phyloP scores from a whole-genome alignment of 2,113 vertebrate genomes.

The Salminus brasiliensis region DNA sequence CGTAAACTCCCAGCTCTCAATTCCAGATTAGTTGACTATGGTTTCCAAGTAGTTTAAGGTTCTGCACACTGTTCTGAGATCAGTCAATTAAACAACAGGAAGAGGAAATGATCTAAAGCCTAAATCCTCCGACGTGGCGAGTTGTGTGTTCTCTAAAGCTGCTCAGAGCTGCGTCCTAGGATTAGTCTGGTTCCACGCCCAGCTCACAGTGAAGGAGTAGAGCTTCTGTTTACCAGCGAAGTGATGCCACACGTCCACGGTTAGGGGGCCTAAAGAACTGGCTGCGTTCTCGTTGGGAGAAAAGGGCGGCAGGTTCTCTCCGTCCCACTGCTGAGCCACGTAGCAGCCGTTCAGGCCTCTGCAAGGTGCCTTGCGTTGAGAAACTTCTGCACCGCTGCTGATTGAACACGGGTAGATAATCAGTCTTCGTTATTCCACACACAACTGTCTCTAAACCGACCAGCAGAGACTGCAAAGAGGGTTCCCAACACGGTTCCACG shows the following conservation, averaged over 20 bases:
- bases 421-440: too few species aligned
- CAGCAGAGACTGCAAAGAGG: too few species aligned
- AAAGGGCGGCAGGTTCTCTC: not conserved
- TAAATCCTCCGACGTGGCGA: too few species aligned
- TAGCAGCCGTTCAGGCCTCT: not conserved
- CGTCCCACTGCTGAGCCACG: conserved; percentile 4
- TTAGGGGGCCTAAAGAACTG: not conserved
- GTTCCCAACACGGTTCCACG: too few species aligned
- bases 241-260: not conserved
- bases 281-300: not conserved
- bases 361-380: conserved; percentile 1
- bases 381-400: not conserved
- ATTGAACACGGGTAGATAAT: not conserved
- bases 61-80: too few species aligned
- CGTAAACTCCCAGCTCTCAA: too few species aligned
- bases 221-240: not conserved
- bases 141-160: too few species aligned
- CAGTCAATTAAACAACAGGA: too few species aligned
- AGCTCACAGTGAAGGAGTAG: not conserved
- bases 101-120: too few species aligned
- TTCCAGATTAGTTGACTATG: too few species aligned
- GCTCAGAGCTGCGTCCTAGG: not conserved
- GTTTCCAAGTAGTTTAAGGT: too few species aligned
- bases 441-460: too few species aligned
- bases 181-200: not conserved